phyloP scores from a whole-genome alignment of 2,888 invertebrate genomes.

The Neocrepidodera transversa region DNA sequence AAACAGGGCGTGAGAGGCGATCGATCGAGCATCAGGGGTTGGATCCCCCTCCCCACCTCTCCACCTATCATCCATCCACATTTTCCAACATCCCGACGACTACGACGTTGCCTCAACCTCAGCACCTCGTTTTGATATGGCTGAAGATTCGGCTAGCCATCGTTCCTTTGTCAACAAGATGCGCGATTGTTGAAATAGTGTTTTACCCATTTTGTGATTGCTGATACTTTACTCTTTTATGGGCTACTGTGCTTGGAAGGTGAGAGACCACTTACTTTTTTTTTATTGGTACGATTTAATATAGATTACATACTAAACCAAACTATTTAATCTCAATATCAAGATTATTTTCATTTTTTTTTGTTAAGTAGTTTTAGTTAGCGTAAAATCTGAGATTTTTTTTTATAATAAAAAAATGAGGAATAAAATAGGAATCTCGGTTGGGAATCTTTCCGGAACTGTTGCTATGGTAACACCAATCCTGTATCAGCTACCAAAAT shows the following conservation, averaged over 20 bases:
- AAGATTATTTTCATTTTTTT: no score
- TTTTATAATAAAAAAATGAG: no score
- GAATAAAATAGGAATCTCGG: no score
- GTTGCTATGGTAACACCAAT: conserved; percentile 5
- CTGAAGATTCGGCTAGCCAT: conserved; percentile 53
- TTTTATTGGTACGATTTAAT: not conserved
- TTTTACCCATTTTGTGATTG: conserved; percentile 34
- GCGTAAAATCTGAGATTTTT: no score
- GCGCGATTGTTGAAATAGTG: conserved; percentile 54
- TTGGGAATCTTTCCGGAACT: no score
- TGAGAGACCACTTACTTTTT: conserved; percentile 7
- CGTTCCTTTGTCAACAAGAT: conserved; percentile 57
- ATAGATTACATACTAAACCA: not conserved
- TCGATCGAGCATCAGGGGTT: conserved; percentile 58
- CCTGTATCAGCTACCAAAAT: not conserved
- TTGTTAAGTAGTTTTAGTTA: no score
- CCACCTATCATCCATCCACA: conserved; percentile 41
- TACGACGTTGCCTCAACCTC: conserved; percentile 52
- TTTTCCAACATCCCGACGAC: conserved; percentile 16
- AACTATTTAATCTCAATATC: not conserved
- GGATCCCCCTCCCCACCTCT: conserved; percentile 54
- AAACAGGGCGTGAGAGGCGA: conserved; percentile 58
- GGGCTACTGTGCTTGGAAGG: conserved; percentile 11
- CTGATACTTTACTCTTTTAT: conserved; percentile 14
- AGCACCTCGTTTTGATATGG: conserved; percentile 46